phyloP scores from a whole-genome alignment of 1,140 invertebrate genomes.

The Bicyclus anynana region DNA sequence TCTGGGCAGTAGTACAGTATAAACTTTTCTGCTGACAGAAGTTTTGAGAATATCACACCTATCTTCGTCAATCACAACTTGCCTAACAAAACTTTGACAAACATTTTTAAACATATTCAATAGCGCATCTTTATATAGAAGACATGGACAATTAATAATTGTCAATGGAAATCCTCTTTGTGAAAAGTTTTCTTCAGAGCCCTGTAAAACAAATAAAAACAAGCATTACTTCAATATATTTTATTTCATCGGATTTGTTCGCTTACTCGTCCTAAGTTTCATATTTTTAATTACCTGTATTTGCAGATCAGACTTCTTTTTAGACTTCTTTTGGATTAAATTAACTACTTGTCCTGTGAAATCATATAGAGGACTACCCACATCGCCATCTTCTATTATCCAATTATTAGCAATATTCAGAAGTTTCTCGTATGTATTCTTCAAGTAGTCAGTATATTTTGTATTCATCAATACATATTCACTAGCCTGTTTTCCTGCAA shows the following conservation, averaged over 20 bases:
- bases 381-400: constrained; percentile 49
- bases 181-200: constrained; percentile 37
- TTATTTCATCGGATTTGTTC: background rate
- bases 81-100: constrained; percentile 35
- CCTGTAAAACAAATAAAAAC: background rate
- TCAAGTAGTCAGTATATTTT: constrained; percentile 58
- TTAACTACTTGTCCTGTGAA: constrained; percentile 55
- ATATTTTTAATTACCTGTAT: constrained; percentile 31
- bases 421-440: constrained; percentile 52
- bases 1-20: constrained; percentile 55
- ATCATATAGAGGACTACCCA: constrained; percentile 47
- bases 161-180: constrained; percentile 65
- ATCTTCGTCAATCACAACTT: constrained; percentile 50
- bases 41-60: constrained; percentile 46
- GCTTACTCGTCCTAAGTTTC: background rate
- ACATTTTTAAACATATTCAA: constrained; percentile 51
- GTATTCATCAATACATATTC: constrained; percentile 52
- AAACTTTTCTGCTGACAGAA: constrained; percentile 48
- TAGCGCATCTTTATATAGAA: constrained; percentile 50
- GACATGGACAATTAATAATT: constrained; percentile 52
- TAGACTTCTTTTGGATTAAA: constrained; percentile 49
- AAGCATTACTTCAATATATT: background rate
- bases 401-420: constrained; percentile 66
- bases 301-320: constrained; percentile 60
- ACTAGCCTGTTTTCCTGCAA: constrained; percentile 48